These are phyloP conservation scores for Pterophyllum scalare DNA, from an alignment of 2,113 vertebrate genomes.

Conservation along the genomic window DNA sequence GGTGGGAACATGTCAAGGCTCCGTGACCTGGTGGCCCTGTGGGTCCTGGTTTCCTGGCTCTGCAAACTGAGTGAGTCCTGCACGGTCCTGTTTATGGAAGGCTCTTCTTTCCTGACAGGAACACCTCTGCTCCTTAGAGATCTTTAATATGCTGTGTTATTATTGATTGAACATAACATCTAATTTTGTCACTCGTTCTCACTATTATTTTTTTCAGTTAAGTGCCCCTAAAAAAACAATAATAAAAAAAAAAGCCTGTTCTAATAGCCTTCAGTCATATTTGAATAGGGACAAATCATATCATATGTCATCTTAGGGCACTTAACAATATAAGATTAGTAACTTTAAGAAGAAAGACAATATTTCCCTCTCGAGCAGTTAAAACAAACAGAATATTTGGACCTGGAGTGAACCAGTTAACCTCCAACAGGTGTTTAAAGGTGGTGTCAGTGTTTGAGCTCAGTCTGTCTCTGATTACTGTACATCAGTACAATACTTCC, in stretches of 20 bases:
- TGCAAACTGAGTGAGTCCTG: constrained; percentile 80
- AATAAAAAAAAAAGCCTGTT: not conserved
- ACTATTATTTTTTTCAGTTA: not conserved
- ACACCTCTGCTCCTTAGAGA: not conserved
- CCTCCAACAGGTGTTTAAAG: too few relatives aligned
- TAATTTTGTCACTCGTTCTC: not conserved
- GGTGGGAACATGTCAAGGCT: constrained; percentile 73
- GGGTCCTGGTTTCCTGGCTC: constrained; percentile 82
- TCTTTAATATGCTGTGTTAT: not conserved
- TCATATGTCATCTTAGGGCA: not conserved
- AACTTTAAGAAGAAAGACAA: too few relatives aligned
- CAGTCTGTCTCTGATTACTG: too few relatives aligned
- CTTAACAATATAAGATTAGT: not conserved
- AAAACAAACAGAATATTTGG: too few relatives aligned
- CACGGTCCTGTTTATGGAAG: not conserved
- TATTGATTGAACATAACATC: not conserved
- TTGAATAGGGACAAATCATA: not conserved
- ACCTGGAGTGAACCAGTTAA: too few relatives aligned
- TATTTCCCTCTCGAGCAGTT: too few relatives aligned
- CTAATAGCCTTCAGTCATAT: not conserved
- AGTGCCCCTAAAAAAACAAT: not conserved
- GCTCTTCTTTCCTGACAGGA: not conserved
- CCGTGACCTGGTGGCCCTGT: constrained; percentile 81
- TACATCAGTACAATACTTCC: too few relatives aligned
- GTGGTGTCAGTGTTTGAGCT: too few relatives aligned